Conservation (phyloP, 1,140 invertebrate genomes). For the Drosophila fuyamai region DNA sequence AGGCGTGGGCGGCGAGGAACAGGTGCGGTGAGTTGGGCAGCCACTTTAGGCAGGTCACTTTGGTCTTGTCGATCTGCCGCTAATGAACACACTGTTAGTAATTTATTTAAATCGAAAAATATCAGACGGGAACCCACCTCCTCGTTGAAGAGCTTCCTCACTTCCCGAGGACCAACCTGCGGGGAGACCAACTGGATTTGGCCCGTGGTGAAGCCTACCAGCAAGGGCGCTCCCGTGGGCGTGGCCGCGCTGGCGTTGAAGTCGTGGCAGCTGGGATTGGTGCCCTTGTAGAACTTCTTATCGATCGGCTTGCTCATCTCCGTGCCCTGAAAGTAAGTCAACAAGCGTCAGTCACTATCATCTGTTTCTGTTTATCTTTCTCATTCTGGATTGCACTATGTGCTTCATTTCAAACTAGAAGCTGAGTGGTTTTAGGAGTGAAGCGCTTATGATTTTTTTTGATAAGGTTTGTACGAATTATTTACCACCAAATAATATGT, state of each 20-base stretch:
- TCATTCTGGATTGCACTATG: conserved; percentile 9
- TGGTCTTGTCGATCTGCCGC: conserved; percentile 98
- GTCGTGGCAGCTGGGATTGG: conserved; percentile 99
- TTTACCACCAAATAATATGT: too few relatives aligned
- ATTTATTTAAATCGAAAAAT: not conserved
- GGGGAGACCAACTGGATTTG: conserved; percentile 99
- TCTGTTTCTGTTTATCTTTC: conserved; percentile 14
- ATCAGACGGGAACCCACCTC: conserved; percentile 88
- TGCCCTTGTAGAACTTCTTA: conserved; percentile 99
- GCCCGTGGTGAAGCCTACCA: conserved; percentile 98
- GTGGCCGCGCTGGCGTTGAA: conserved; percentile 95
- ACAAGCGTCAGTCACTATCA: conserved; percentile 17
- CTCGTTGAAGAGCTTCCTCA: conserved; percentile 98
- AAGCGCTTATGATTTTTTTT: too few relatives aligned
- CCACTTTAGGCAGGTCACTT: conserved; percentile 99
- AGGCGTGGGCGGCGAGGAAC: conserved; percentile 97
- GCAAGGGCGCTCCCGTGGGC: conserved; percentile 92
- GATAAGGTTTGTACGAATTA: too few relatives aligned
- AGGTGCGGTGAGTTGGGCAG: conserved; percentile 96
- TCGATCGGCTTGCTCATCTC: conserved; percentile 98
- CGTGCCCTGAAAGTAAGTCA: conserved; percentile 88
- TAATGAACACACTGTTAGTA: conserved; percentile 75
- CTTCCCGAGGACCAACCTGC: conserved; percentile 97
- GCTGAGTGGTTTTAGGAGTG: not conserved
- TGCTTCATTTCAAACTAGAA: conserved; percentile 7